Base-by-base conservation (phyloP, 2,113 vertebrate species). In the Nyctibius bracteatus region DNA sequence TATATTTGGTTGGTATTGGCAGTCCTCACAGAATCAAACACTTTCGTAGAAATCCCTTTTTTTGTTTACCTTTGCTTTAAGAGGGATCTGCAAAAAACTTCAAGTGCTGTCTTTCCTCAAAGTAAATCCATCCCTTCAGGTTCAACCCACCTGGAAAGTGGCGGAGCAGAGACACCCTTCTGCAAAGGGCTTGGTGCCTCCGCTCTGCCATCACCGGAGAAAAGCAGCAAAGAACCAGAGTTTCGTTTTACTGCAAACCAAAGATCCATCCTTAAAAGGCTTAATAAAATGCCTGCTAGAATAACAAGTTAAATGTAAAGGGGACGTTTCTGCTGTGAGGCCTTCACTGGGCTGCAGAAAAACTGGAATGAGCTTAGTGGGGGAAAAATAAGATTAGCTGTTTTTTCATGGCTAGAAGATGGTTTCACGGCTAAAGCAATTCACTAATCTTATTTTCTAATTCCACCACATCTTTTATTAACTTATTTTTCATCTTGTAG, bases 401-500 rank as follows among this genome's bases (percentile, higher is more conserved):
- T 75, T 90, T 97, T 94, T 94, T 94, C 86, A 92, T 92, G 81
- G 81, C 88, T 94, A 71, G 66, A 92, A 96, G 82, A 96, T 77
- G 77, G 74, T 81, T 93, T 95, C 85, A 84, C 2, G 1, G 93
- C 84, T 94, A 88, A 94, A 96, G 85, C 74, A 95, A 90, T 96
- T 86, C 81, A 90, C 74, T 97, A 95, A 97, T 96, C 95, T 94
- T 88, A 95, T 97, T 97, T 97, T 81, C 92, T 94, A 96, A 97
- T 96, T 96, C 96, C 46, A 77, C 41, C 66, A 88, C 24, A 0
- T 89, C 71, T 94, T 87, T 92, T 96, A 95, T 97, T 94, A 95
- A 96, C 88, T 91, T 89, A 95, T 97, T 97, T 97, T 97, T 97
- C 94, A 96, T 97, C 83, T 92, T 67, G 52, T 91, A 95, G 61